Percentiles rank a stretch among this genome's conserved stretches.
These are phyloP conservation scores for Brachymystax lenok DNA, from an alignment of 2,797 vertebrate genomes.

Conservation along the genomic window DNA sequence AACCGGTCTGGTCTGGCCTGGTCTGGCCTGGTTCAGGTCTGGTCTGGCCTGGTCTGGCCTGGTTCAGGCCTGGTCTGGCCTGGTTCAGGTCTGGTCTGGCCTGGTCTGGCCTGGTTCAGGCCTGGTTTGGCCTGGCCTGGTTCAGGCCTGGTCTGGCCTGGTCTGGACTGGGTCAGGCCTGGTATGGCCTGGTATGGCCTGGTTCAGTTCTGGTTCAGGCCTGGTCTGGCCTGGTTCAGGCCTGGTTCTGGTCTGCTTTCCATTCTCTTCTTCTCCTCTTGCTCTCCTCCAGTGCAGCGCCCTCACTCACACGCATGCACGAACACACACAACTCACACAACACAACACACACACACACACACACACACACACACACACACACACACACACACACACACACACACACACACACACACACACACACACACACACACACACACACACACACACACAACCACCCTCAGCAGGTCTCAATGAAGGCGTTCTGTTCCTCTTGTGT, in stretches of 20 bases:
- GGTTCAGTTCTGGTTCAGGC: too few relatives aligned
- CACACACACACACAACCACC: background rate
- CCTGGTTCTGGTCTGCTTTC: slow-evolving; percentile 48
- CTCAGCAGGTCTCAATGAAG: background rate
- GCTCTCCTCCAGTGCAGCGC: slow-evolving; percentile 40
- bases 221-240: too few relatives aligned
- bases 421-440: background rate
- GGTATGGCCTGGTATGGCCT: too few relatives aligned
- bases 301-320: slow-evolving; percentile 30
- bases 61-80: too few relatives aligned
- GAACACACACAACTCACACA: slow-evolving; percentile 5
- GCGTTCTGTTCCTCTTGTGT: background rate
- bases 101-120: too few relatives aligned
- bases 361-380: background rate
- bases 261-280: slow-evolving; percentile 23
- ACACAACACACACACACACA: background rate
- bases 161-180: too few relatives aligned
- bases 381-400: too few relatives aligned
- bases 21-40: too few relatives aligned
- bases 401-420: background rate
- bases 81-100: too few relatives aligned
- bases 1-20: background rate
- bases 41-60: too few relatives aligned
- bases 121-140: too few relatives aligned
- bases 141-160: too few relatives aligned